These are phyloP conservation scores for Oncorhynchus masou DNA, from an alignment of 2,113 vertebrate species.

Conservation along the genomic window DNA sequence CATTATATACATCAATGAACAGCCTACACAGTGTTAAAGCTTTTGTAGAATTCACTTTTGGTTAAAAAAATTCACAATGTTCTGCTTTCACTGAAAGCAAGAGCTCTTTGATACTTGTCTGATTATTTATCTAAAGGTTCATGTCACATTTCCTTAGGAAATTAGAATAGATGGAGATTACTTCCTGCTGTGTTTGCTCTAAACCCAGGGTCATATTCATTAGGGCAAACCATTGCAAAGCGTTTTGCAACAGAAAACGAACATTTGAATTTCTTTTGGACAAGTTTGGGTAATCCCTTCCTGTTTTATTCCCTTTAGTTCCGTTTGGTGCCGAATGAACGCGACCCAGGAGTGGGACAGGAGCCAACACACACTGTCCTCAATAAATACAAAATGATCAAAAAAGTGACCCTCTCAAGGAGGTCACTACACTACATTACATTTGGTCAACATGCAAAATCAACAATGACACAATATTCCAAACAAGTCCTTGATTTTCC, in stretches of 20 bases:
- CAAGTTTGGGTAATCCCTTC: no score
- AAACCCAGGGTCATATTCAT: no score
- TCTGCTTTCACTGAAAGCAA: constrained; percentile 91
- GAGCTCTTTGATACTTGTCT: constrained; percentile 68
- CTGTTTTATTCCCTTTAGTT: no score
- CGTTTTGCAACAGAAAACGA: no score
- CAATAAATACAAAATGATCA: constrained; percentile 2
- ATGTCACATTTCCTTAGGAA: constrained; percentile 60
- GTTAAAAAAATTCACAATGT: neutral
- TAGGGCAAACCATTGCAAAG: no score
- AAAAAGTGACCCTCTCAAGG: neutral
- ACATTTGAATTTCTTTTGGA: no score
- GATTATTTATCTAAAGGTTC: constrained; percentile 40
- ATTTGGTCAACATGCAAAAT: constrained; percentile 4
- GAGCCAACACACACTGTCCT: neutral
- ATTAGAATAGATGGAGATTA: constrained; percentile 18
- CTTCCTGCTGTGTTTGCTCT: constrained; percentile 1
- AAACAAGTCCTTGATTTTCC: no score
- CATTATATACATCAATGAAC: constrained; percentile 42
- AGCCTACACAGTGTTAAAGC: constrained; percentile 16
- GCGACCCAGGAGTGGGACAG: neutral
- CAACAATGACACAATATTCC: neutral
- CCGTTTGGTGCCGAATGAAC: no score
- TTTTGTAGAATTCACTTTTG: constrained; percentile 21
- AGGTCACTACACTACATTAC: neutral